Evolutionary conservation across 1,140 invertebrate species (phyloP).

Genomic region (Caenorhabditis inopinata): DNA sequence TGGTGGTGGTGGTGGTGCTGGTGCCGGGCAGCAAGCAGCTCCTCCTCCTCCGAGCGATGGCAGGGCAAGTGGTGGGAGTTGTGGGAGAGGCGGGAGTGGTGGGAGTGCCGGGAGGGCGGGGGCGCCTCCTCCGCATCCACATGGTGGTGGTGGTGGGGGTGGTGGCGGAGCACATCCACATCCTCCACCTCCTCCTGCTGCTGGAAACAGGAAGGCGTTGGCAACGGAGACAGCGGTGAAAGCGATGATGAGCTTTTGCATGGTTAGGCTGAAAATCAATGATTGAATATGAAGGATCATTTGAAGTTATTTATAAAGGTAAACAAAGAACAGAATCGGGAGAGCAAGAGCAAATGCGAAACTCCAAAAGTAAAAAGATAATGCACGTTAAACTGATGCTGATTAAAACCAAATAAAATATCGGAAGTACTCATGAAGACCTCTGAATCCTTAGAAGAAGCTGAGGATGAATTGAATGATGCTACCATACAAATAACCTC

Average conservation of each 20-base stretch:
- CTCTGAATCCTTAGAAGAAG: neutral
- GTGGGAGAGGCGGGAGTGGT: slow-evolving; percentile 2
- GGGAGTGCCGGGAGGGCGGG: no score
- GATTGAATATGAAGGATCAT: neutral
- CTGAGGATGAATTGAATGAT: neutral
- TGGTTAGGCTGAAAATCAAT: slow-evolving; percentile 14
- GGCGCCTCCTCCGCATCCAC: slow-evolving; percentile 33
- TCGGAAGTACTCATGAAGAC: neutral
- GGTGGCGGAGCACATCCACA: slow-evolving; percentile 39
- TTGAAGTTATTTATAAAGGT: neutral
- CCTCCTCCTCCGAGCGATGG: slow-evolving; percentile 40
- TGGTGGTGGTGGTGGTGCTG: slow-evolving; percentile 6
- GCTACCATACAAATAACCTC: neutral
- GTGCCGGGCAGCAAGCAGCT: neutral
- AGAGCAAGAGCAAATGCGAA: neutral
- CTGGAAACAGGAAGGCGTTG: neutral
- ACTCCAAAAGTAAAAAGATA: neutral
- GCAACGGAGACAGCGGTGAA: neutral
- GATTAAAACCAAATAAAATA: no score
- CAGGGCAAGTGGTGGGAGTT: slow-evolving; percentile 28
- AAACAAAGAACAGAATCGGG: neutral
- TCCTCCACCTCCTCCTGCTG: slow-evolving; percentile 23
- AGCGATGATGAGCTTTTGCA: slow-evolving; percentile 9
- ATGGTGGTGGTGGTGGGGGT: slow-evolving; percentile 24
- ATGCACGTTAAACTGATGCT: no score